Evolutionary conservation across 2,113 vertebrate species (phyloP).

Genomic region (Chloroceryle aenea): DNA sequence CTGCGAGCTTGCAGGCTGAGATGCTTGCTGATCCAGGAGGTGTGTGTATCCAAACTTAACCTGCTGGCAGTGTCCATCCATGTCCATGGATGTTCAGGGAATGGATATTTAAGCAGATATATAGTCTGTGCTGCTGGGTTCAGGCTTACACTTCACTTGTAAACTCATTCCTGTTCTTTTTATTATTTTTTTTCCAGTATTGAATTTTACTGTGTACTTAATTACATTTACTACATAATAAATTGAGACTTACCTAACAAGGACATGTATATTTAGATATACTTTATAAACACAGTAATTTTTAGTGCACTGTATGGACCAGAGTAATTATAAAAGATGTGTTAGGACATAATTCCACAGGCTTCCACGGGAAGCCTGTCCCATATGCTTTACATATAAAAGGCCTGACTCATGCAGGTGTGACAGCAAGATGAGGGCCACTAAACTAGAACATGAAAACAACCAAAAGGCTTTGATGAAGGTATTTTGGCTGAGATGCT

Average conservation of each 20-base stretch:
- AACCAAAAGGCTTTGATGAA: neutral
- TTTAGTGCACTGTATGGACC: neutral
- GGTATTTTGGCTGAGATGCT: neutral
- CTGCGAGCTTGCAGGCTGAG: neutral
- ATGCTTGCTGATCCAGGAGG: neutral
- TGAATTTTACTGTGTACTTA: neutral
- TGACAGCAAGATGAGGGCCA: neutral
- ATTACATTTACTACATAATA: neutral
- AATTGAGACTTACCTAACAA: neutral
- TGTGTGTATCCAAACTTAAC: neutral
- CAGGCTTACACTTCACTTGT: neutral
- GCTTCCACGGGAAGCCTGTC: no score
- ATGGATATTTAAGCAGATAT: neutral
- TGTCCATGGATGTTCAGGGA: neutral
- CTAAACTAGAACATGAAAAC: constrained; percentile 13
- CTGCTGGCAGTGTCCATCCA: neutral
- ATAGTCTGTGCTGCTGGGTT: neutral
- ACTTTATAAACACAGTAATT: neutral
- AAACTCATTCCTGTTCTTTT: neutral
- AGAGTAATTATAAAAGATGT: neutral
- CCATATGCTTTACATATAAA: neutral
- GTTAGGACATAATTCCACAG: neutral
- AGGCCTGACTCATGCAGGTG: constrained; percentile 33
- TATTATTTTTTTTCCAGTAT: neutral
- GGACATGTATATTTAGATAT: neutral